Evolutionary conservation across 1,140 invertebrate genomes (phyloP).

Genomic region (Nomia melanderi): DNA sequence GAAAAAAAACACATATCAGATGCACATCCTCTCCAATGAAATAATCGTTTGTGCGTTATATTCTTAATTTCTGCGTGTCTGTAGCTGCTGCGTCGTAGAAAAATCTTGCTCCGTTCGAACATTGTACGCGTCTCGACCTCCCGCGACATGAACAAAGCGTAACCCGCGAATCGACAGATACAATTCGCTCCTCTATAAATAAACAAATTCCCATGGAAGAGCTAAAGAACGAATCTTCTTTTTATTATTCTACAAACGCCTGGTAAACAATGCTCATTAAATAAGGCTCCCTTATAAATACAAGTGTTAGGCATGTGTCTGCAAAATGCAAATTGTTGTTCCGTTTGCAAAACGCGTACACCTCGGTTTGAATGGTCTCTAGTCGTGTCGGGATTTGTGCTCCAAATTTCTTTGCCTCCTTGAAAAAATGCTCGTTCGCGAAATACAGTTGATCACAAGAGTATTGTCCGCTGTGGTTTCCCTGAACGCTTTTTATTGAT

Average conservation of each 20-base stretch:
- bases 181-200: no score
- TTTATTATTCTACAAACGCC: conserved; percentile 8
- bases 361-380: neutral
- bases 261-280: conserved; percentile 4
- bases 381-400: conserved; percentile 5
- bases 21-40: no score
- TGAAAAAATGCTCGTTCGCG: neutral
- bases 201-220: neutral
- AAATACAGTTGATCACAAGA: conserved; percentile 8
- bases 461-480: neutral
- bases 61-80: neutral
- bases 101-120: conserved; percentile 44
- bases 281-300: conserved; percentile 22
- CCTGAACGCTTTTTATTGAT: no score
- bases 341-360: neutral
- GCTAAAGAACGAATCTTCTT: neutral
- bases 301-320: conserved; percentile 19
- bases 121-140: no score
- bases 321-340: conserved; percentile 14
- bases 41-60: conserved; percentile 13
- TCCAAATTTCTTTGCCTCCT: conserved; percentile 16
- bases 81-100: conserved; percentile 33
- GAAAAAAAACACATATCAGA: no score
- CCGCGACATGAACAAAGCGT: no score
- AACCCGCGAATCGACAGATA: no score